Percentiles rank a stretch among this genome's conserved stretches.
Conservation (phyloP, 2,888 invertebrate species). For the Parnassius apollo region DNA sequence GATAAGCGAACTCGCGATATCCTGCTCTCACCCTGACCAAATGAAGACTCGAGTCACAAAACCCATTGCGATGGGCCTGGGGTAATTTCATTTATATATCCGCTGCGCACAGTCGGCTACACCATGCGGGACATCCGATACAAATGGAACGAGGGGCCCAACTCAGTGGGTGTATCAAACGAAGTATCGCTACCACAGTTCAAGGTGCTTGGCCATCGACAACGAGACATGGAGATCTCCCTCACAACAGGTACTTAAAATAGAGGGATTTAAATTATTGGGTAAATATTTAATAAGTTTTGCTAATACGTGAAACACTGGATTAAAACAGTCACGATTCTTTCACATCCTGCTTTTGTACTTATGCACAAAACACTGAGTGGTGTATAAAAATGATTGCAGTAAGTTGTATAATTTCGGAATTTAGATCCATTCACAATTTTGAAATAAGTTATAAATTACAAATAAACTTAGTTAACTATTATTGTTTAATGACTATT, state of each 20-base stretch:
- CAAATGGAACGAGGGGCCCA: slow-evolving; percentile 97
- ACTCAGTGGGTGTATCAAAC: slow-evolving; percentile 96
- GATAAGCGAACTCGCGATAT: slow-evolving; percentile 65
- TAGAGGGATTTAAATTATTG: slow-evolving; percentile 50
- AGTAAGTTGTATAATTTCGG: slow-evolving; percentile 23
- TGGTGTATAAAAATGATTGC: slow-evolving; percentile 53
- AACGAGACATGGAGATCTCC: slow-evolving; percentile 96
- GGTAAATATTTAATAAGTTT: slow-evolving; percentile 32
- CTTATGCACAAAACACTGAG: slow-evolving; percentile 74
- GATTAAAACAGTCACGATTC: slow-evolving; percentile 73
- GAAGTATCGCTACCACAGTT: slow-evolving; percentile 98
- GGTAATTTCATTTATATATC: slow-evolving; percentile 76
- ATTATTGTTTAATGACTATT: no score
- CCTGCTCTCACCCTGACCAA: slow-evolving; percentile 70
- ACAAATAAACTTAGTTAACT: no score
- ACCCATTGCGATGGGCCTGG: slow-evolving; percentile 81
- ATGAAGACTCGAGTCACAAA: slow-evolving; percentile 72
- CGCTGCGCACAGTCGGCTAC: slow-evolving; percentile 93
- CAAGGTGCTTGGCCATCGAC: slow-evolving; percentile 98
- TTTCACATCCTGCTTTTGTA: slow-evolving; percentile 80
- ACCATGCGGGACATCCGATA: slow-evolving; percentile 98
- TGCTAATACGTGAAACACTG: slow-evolving; percentile 70
- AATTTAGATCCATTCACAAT: background rate
- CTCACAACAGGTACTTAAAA: slow-evolving; percentile 93
- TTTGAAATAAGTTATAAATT: background rate